Evolutionary conservation across 2,888 invertebrate genomes (phyloP).

Genomic region (Brachyopa scutellaris): DNA sequence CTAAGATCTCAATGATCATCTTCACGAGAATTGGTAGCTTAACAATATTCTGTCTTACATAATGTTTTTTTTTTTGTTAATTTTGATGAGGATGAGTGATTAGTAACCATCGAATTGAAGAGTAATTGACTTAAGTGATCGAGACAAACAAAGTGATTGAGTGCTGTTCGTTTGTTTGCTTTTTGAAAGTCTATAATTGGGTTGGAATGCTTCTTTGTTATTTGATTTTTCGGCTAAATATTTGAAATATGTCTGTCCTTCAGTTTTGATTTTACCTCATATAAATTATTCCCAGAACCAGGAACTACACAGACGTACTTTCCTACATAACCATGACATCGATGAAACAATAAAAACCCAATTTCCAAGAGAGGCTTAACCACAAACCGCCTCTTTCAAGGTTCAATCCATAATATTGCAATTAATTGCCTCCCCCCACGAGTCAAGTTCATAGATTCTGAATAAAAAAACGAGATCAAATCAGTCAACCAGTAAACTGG

Average conservation of each 20-base stretch:
- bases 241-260: too few relatives aligned
- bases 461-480: conserved; percentile 56
- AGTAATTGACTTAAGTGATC: conserved; percentile 7
- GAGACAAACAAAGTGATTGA: conserved; percentile 14
- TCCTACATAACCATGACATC: conserved; percentile 28
- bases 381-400: conserved; percentile 14
- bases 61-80: too few relatives aligned
- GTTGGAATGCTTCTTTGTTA: too few relatives aligned
- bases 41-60: conserved; percentile 33
- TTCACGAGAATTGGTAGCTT: conserved; percentile 14
- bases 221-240: too few relatives aligned
- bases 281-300: too few relatives aligned
- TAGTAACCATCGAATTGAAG: too few relatives aligned
- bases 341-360: conserved; percentile 21
- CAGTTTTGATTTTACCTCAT: too few relatives aligned
- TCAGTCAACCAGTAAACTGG: conserved; percentile 69
- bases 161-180: background rate
- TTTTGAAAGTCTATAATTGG: background rate
- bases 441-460: conserved; percentile 66
- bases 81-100: too few relatives aligned
- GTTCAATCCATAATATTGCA: conserved; percentile 27
- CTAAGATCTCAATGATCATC: conserved; percentile 5
- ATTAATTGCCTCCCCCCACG: conserved; percentile 28
- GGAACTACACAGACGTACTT: too few relatives aligned
- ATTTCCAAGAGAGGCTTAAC: conserved; percentile 1